A percentile compares a stretch with the other conserved stretches of the same genome.
Conservation (phyloP, 2,113 vertebrate genomes). For the Antechinus flavipes region DNA sequence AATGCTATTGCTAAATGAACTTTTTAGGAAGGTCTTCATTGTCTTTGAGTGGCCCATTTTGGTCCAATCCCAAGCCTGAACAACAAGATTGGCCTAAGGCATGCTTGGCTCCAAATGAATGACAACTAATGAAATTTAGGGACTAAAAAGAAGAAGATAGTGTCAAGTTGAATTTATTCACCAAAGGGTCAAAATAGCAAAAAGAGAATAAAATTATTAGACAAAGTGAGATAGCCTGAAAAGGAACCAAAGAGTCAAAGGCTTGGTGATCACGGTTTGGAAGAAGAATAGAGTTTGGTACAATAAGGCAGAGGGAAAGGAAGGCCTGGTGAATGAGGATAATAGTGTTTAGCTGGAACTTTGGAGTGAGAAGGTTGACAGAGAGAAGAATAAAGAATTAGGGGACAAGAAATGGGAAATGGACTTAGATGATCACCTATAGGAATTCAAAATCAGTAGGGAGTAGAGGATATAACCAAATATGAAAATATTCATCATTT, state of each 20-base stretch:
- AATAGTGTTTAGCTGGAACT: not conserved
- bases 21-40: not conserved
- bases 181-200: not conserved
- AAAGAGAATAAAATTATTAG: not conserved
- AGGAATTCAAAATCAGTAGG: not conserved
- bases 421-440: not conserved
- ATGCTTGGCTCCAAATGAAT: not conserved
- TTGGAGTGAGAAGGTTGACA: not conserved
- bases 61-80: not conserved
- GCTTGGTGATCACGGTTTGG: not conserved
- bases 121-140: not conserved
- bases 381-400: not conserved
- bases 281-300: not conserved
- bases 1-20: not conserved
- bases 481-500: not conserved
- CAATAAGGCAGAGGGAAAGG: not conserved
- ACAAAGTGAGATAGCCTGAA: not conserved
- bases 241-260: not conserved
- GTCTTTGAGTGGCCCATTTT: not conserved
- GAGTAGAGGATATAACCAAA: not conserved
- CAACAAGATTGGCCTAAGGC: not conserved
- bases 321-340: too few relatives aligned
- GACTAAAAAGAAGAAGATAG: not conserved
- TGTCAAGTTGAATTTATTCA: not conserved
- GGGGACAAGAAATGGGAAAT: not conserved